phyloP scores from a whole-genome alignment of 2,113 vertebrate genomes.

The Eudyptes chrysolophus region DNA sequence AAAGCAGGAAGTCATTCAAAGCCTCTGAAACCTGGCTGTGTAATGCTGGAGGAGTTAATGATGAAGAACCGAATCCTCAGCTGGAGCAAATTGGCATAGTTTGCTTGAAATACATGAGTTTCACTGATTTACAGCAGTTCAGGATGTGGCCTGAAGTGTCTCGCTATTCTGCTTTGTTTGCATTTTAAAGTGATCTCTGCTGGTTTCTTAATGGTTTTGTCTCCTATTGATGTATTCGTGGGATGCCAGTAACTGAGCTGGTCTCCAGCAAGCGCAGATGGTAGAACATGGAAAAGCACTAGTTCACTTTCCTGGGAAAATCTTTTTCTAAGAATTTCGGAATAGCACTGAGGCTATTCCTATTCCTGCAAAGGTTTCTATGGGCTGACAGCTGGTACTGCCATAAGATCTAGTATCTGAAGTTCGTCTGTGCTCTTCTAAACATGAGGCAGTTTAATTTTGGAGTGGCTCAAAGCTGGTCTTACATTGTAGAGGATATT shows the following conservation, averaged over 20 bases:
- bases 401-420: slow-evolving; percentile 24
- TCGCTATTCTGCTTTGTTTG: slow-evolving; percentile 32
- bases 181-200: slow-evolving; percentile 49
- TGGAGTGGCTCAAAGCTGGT: neutral
- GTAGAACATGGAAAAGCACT: neutral
- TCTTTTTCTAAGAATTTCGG: neutral
- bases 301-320: slow-evolving; percentile 20
- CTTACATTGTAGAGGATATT: neutral
- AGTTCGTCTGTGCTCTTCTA: slow-evolving; percentile 40
- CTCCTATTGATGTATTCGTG: neutral
- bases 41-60: slow-evolving; percentile 50
- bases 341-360: neutral
- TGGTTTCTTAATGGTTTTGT: slow-evolving; percentile 31
- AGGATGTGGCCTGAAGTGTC: neutral
- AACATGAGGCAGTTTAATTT: slow-evolving; percentile 47
- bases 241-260: neutral
- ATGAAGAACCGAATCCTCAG: slow-evolving; percentile 13
- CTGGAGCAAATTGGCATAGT: slow-evolving; percentile 11
- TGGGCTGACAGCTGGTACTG: slow-evolving; percentile 20
- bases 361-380: slow-evolving; percentile 27
- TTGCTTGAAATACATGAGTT: neutral
- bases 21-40: slow-evolving; percentile 16
- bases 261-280: slow-evolving; percentile 44
- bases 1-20: slow-evolving; percentile 36
- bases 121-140: slow-evolving; percentile 2